A percentile compares a stretch with the other conserved stretches of the same genome.
Evolutionary conservation across 2,113 vertebrate genomes (phyloP).

Genomic region (Motacilla tschutschensis): DNA sequence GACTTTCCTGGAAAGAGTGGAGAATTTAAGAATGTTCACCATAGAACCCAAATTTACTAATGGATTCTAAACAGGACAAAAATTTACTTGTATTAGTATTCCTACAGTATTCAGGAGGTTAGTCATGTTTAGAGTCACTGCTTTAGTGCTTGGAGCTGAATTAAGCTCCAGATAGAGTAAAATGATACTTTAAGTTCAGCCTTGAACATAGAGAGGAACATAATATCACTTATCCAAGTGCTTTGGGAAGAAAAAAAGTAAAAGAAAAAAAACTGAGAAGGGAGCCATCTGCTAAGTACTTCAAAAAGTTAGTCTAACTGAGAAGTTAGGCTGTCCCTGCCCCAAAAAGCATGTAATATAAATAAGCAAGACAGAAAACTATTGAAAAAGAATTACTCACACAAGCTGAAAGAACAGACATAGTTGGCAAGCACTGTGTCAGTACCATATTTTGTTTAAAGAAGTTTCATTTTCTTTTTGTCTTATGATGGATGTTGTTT

Average conservation of each 20-base stretch:
- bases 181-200: background rate
- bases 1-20: background rate
- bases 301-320: slow-evolving; percentile 25
- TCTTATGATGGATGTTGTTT: background rate
- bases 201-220: background rate
- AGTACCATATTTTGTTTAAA: slow-evolving; percentile 29
- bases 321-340: slow-evolving; percentile 24
- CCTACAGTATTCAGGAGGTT: background rate
- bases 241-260: background rate
- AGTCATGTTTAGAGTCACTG: background rate
- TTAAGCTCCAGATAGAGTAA: background rate
- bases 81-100: background rate
- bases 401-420: slow-evolving; percentile 19
- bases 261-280: slow-evolving; percentile 4
- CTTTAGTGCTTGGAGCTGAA: background rate
- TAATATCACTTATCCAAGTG: slow-evolving; percentile 29
- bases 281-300: slow-evolving; percentile 42
- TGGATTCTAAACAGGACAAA: background rate
- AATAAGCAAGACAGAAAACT: slow-evolving; percentile 27
- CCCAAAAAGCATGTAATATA: slow-evolving; percentile 30
- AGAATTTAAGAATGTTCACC: background rate
- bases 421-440: background rate
- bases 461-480: background rate
- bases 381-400: background rate
- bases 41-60: background rate